These are phyloP conservation scores for Nettapus auritus DNA, from an alignment of 2,113 vertebrate genomes.

Conservation along the genomic window DNA sequence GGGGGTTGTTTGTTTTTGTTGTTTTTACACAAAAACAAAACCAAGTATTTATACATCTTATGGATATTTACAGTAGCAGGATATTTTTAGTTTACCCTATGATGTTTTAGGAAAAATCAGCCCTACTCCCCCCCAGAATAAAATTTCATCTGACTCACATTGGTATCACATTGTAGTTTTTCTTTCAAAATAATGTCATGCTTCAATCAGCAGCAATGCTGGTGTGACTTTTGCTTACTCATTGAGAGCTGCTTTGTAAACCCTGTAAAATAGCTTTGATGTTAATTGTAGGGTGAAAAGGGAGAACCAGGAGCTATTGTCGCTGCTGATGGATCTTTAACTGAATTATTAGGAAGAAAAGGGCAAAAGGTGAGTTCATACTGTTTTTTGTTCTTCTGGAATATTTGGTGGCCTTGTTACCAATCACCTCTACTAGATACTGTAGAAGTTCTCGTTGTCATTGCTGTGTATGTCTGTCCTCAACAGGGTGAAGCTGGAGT, in stretches of 20 bases:
- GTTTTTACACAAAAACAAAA: too few species aligned
- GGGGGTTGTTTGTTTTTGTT: neutral
- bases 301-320: constrained; percentile 85
- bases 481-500: constrained; percentile 85
- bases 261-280: neutral
- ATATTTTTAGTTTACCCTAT: neutral
- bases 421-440: neutral
- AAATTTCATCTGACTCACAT: neutral
- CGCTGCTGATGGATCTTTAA: constrained; percentile 76
- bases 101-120: neutral
- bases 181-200: neutral
- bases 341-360: constrained; percentile 70
- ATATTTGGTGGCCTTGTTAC: neutral
- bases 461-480: constrained; percentile 15
- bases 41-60: neutral
- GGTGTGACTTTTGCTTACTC: neutral
- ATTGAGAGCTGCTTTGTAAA: neutral
- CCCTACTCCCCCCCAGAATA: neutral
- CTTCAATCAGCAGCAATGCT: neutral
- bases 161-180: neutral
- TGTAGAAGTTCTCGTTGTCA: neutral
- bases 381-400: neutral
- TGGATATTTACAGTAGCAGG: neutral
- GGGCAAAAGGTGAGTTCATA: constrained; percentile 79
- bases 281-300: constrained; percentile 87